These are phyloP conservation scores for Ornithoptera priamus DNA, from an alignment of 2,888 invertebrate species.

Conservation along the genomic window DNA sequence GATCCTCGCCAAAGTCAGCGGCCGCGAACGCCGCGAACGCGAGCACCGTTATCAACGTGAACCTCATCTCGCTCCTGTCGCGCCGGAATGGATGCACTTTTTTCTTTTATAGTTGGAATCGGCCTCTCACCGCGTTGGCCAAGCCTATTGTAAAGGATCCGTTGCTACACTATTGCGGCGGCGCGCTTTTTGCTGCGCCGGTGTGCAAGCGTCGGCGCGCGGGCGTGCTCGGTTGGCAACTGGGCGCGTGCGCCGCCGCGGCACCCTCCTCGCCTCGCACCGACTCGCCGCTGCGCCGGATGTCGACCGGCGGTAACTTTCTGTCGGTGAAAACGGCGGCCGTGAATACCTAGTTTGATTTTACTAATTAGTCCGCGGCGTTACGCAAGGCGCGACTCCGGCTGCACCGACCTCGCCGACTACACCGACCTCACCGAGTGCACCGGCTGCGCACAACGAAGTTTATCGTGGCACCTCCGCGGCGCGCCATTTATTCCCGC, in stretches of 20 bases:
- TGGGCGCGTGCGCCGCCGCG: conserved; percentile 43
- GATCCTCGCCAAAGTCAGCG: conserved; percentile 54
- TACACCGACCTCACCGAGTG: too few species aligned
- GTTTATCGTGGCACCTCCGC: conserved; percentile 21
- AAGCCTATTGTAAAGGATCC: conserved; percentile 43
- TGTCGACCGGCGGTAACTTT: conserved; percentile 53
- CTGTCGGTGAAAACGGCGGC: conserved; percentile 59
- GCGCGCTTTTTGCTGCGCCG: conserved; percentile 49
- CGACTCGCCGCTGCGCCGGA: conserved; percentile 42
- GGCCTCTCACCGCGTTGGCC: conserved; percentile 62
- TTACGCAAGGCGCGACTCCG: conserved; percentile 30
- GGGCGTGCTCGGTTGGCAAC: conserved; percentile 49
- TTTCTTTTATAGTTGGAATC: conserved; percentile 62
- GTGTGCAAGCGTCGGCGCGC: conserved; percentile 51
- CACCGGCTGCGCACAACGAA: not conserved
- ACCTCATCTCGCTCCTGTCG: conserved; percentile 61
- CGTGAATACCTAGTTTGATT: conserved; percentile 55
- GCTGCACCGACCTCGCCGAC: not conserved
- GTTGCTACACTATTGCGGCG: conserved; percentile 49
- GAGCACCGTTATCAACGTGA: conserved; percentile 52
- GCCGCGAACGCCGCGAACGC: conserved; percentile 47
- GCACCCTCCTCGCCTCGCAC: not conserved
- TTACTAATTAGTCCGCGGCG: conserved; percentile 43
- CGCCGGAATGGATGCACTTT: conserved; percentile 41
- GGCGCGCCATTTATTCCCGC: conserved; percentile 17